phyloP scores from a whole-genome alignment of 53 echinoderm and acorn worm species.

The Henricia sp. region DNA sequence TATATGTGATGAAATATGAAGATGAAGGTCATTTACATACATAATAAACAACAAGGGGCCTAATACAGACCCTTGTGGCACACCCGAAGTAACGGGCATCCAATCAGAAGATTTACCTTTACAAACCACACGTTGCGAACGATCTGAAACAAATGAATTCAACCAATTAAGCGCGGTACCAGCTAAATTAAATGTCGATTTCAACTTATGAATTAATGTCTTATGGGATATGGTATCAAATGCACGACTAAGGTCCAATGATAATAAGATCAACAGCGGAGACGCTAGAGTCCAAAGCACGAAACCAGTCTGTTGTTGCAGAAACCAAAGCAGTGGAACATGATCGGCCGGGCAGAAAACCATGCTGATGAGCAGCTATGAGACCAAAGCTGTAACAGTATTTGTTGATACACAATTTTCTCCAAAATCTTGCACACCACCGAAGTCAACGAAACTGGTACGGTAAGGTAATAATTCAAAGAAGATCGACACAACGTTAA shows the following conservation, averaged over 20 bases:
- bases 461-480: not conserved
- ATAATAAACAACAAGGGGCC: not conserved
- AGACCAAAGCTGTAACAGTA: conserved; percentile 16
- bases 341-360: conserved; percentile 28
- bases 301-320: conserved; percentile 17
- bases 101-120: not conserved
- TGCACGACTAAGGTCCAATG: conserved; percentile 43
- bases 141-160: not conserved
- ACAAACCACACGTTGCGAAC: not conserved
- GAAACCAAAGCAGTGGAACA: conserved; percentile 23
- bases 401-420: conserved; percentile 19
- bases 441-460: conserved; percentile 28
- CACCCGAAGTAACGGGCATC: not conserved
- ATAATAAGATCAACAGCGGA: conserved; percentile 31
- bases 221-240: conserved; percentile 45
- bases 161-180: not conserved
- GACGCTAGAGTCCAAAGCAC: conserved; percentile 1
- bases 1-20: not conserved
- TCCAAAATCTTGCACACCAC: conserved; percentile 28
- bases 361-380: conserved; percentile 30
- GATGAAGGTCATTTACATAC: not conserved
- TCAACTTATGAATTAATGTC: too few relatives aligned
- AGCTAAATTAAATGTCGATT: not conserved
- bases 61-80: not conserved
- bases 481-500: conserved; percentile 14